Percentiles rank a stretch among this genome's conserved stretches.
Evolutionary conservation across 2,888 invertebrate genomes (phyloP).

Genomic region (Rotaria socialis): DNA sequence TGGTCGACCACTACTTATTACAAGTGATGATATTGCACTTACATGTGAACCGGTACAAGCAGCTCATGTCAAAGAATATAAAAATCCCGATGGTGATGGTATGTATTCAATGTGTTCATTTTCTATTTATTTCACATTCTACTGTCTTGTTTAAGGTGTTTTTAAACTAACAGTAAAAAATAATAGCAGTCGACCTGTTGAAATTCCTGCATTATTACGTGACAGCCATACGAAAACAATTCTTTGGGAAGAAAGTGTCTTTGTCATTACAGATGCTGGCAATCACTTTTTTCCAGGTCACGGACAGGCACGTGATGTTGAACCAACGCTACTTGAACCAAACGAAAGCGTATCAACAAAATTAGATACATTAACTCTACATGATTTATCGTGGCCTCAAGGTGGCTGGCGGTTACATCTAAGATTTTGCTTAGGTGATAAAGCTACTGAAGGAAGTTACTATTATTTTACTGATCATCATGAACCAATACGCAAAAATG

Average conservation of each 20-base stretch:
- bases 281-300: slow-evolving; percentile 1
- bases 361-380: neutral
- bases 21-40: neutral
- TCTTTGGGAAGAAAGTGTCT: neutral
- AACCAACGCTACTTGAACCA: neutral
- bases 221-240: neutral
- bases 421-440: neutral
- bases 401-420: neutral
- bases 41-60: neutral
- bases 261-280: neutral
- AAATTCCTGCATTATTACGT: slow-evolving; percentile 19
- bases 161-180: neutral
- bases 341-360: neutral
- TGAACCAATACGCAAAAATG: neutral
- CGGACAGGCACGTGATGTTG: neutral
- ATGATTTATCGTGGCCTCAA: neutral
- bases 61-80: neutral
- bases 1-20: neutral
- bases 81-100: slow-evolving; percentile 20
- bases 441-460: neutral
- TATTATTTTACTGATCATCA: slow-evolving; percentile 19
- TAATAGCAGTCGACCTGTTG: neutral
- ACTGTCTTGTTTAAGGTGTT: neutral
- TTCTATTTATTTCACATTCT: neutral
- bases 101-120: neutral